Percentiles rank a stretch among this genome's conserved stretches.
These are phyloP conservation scores for Euzetes globulus DNA, from an alignment of 2,888 invertebrate genomes.

Conservation along the genomic window DNA sequence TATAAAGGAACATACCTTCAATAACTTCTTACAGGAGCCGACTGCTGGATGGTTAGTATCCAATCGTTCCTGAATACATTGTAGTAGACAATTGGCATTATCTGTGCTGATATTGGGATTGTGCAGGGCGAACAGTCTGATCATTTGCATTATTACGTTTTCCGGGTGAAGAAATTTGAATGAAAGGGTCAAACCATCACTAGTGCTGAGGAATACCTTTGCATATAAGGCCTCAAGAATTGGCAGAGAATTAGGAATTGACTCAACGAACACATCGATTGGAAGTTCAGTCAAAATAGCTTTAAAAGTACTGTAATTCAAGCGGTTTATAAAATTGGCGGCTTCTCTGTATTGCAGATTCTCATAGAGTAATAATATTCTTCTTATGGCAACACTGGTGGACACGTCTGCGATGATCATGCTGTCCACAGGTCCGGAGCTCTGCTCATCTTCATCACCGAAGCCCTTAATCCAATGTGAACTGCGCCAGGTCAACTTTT, in stretches of 20 bases:
- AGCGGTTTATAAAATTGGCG: conserved; percentile 68
- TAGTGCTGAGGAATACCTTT: conserved; percentile 48
- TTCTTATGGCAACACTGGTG: conserved; percentile 52
- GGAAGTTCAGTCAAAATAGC: conserved; percentile 63
- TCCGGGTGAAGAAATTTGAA: conserved; percentile 57
- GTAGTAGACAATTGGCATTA: conserved; percentile 25
- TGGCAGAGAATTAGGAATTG: conserved; percentile 76
- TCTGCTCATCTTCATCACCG: conserved; percentile 36
- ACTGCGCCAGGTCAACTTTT: conserved; percentile 44
- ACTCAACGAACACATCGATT: conserved; percentile 76
- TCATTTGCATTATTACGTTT: conserved; percentile 74
- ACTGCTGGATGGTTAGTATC: conserved; percentile 37
- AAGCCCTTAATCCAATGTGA: conserved; percentile 43
- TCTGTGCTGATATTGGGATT: conserved; percentile 44
- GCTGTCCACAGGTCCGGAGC: conserved; percentile 36
- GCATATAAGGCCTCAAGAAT: conserved; percentile 71
- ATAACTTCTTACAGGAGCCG: conserved; percentile 49
- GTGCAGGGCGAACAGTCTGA: conserved; percentile 60
- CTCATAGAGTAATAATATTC: conserved; percentile 70
- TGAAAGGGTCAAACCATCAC: conserved; percentile 44
- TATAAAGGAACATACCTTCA: conserved; percentile 42
- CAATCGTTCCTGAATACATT: conserved; percentile 14
- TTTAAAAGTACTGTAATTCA: conserved; percentile 71
- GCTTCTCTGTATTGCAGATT: conserved; percentile 84
- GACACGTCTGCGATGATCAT: conserved; percentile 49